These are phyloP conservation scores for Fragum whitleyi DNA, from an alignment of 2,888 invertebrate genomes.

Conservation along the genomic window DNA sequence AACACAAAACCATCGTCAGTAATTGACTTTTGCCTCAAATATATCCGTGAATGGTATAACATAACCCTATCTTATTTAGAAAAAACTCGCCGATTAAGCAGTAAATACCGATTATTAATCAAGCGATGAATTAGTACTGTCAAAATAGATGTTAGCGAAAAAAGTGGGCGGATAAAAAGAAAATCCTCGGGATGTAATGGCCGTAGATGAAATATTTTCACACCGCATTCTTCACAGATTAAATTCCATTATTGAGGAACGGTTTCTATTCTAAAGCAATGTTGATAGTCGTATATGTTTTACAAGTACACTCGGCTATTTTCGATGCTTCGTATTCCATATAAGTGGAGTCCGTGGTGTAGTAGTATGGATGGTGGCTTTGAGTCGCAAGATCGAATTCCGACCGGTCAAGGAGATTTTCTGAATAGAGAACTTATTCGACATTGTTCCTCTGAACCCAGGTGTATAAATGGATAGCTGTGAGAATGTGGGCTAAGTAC, in stretches of 20 bases:
- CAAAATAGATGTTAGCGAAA: conserved; percentile 38
- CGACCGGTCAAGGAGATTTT: no score
- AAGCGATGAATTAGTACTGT: conserved; percentile 34
- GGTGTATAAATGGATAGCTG: no score
- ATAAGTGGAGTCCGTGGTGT: no score
- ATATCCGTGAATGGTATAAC: background rate
- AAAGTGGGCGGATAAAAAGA: conserved; percentile 50
- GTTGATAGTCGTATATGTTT: background rate
- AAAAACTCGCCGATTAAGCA: conserved; percentile 16
- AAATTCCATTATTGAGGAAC: conserved; percentile 33
- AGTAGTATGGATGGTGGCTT: no score
- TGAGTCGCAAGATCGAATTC: no score
- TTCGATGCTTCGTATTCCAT: background rate
- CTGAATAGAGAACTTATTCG: no score
- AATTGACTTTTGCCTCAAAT: background rate
- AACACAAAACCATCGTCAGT: no score
- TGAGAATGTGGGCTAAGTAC: no score
- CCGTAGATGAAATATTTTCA: conserved; percentile 37
- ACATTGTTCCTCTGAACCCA: no score
- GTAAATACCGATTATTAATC: conserved; percentile 24
- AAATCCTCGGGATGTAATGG: conserved; percentile 46
- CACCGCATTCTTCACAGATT: conserved; percentile 47
- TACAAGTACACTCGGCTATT: background rate
- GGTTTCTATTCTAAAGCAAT: conserved; percentile 34
- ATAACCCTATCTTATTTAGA: background rate